Conservation (phyloP, 2,113 vertebrate species). For the Clarias macrocephalus region DNA sequence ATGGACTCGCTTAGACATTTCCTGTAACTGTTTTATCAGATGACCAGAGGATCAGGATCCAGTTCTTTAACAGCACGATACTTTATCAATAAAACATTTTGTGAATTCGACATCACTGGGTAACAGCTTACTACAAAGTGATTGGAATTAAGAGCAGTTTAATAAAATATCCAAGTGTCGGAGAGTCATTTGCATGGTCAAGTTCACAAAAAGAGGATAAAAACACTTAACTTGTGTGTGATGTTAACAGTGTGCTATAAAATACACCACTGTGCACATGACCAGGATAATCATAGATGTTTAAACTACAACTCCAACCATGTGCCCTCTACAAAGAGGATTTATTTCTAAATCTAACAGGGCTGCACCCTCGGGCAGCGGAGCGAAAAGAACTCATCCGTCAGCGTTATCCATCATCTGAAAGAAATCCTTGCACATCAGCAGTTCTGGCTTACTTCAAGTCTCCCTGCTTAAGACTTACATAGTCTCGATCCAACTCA, state of each 20-base stretch:
- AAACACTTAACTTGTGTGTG: background rate
- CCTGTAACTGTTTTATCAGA: conserved; percentile 76
- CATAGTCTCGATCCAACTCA: conserved; percentile 39
- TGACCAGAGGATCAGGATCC: conserved; percentile 51
- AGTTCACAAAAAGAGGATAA: background rate
- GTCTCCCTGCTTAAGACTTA: conserved; percentile 42
- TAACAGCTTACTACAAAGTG: background rate
- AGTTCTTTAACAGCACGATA: background rate
- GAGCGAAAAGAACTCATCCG: conserved; percentile 34
- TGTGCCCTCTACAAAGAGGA: conserved; percentile 14
- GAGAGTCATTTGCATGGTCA: background rate
- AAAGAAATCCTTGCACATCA: conserved; percentile 54
- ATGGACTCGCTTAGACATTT: conserved; percentile 72
- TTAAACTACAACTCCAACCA: conserved; percentile 8
- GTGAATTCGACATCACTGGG: conserved; percentile 38
- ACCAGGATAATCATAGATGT: background rate
- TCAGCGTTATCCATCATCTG: conserved; percentile 49
- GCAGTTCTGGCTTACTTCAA: conserved; percentile 50
- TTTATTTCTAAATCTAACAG: conserved; percentile 35
- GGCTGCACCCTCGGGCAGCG: conserved; percentile 17
- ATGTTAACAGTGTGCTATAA: background rate
- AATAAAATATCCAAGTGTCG: background rate
- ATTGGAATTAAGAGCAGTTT: background rate
- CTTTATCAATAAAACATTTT: conserved; percentile 6
- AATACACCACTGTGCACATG: background rate